Base-by-base conservation (phyloP, 2,797 vertebrate genomes). In the Psittacula echo region DNA sequence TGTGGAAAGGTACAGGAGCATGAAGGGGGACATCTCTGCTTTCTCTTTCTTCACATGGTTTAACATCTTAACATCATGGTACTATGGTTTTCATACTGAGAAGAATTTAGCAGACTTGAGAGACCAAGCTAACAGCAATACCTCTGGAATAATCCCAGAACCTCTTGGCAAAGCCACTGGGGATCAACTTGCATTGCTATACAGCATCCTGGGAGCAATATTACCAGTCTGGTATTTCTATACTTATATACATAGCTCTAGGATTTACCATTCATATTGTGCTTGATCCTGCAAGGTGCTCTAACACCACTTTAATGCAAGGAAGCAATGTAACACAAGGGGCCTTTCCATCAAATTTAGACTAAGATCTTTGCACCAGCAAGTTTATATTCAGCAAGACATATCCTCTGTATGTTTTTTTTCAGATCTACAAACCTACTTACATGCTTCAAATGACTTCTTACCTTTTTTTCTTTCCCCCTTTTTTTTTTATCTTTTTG, bases 101-200 rank as follows among this genome's bases (percentile, higher is more conserved):
- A 87, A 85, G 32, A 76, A 39, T 77, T 90, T 92, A 89, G 56
- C 37, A 91, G 75, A 85, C n/a, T 85, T 77, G 68, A 85, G 86
- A 95, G 86, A 91, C 61, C 41, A 77, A 92, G 64, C 56, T 85
- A 72, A 72, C 95, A 71, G 64, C 41, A 93, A 74, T 93, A 73
- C 23, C 24, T 51, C 68, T 77, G 85, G 64, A 94, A 93, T 80
- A 94, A 92, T 80, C 85, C 61, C 93, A 87, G 78, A 95, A 92
- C 26, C 48, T 74, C 78, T 89, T 87, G 86, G 56, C 93, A 94
- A 85, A 94, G 60, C 20, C 83, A 50, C 83, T 60, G 45, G 85
- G 50, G 82, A 94, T 85, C 68, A 80, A 47, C 61, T 73, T 96
- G 37, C n/a, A 41, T 37, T 66, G 34, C 42, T 80, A 54, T 58